These are phyloP conservation scores for Leptinotarsa undecemlineata DNA, from an alignment of 1,140 invertebrate species.

Conservation along the genomic window DNA sequence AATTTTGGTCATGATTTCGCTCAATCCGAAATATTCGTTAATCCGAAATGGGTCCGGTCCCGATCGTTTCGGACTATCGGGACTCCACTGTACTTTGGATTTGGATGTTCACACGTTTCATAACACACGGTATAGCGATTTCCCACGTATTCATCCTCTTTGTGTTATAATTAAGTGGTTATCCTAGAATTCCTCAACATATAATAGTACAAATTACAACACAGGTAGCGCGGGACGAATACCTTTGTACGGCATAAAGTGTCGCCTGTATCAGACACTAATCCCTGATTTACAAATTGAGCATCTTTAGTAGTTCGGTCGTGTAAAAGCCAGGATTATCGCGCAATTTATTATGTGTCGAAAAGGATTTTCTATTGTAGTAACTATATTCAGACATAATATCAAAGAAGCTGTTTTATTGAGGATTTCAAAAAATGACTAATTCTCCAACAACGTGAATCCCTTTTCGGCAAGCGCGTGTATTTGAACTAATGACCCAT, in stretches of 20 bases:
- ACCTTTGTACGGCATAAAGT: neutral
- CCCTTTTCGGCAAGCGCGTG: neutral
- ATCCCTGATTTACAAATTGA: conserved; percentile 16
- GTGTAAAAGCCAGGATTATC: conserved; percentile 12
- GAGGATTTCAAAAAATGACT: neutral
- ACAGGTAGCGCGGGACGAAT: neutral
- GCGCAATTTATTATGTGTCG: conserved; percentile 11
- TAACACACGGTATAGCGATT: neutral
- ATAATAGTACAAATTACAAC: conserved; percentile 13
- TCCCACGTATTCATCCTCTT: neutral
- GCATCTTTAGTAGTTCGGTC: conserved; percentile 8
- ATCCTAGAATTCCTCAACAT: neutral
- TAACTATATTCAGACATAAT: neutral
- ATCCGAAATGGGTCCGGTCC: no score
- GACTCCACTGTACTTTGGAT: no score
- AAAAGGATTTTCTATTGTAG: conserved; percentile 10
- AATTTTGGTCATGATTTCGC: no score
- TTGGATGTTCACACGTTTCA: neutral
- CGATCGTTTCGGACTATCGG: no score
- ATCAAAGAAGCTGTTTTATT: neutral
- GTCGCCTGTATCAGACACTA: neutral
- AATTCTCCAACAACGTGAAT: neutral
- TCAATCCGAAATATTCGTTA: no score
- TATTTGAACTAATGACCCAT: neutral
- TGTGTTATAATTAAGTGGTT: conserved; percentile 7